Evolutionary conservation across 1,140 invertebrate genomes (phyloP), one percentile per base, ranked within the genome.

Genomic region (Drosophila sp.): DNA sequence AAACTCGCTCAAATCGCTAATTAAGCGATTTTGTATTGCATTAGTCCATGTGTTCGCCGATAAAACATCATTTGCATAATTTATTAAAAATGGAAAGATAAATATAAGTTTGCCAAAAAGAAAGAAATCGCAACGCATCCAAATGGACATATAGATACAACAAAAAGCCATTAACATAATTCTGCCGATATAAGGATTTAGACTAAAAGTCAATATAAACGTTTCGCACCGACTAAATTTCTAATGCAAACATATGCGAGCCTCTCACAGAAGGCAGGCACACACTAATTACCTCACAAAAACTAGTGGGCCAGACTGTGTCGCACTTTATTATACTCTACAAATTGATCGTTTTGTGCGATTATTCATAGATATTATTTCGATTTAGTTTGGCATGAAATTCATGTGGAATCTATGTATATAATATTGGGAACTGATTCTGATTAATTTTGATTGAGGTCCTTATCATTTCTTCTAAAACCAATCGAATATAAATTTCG

Each of bases 11-110:
- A 5, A 3, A 4, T 3, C n/a, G 40, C 25, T 10, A 50, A 50
- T 50, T 50, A 50, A 50, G 44, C 25, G 44, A 50, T 50, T 50
- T 23, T 50, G 27, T 27, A 50, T 50, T 50, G 44, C 44, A 50
- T 50, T 50, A 27, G 44, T 11, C 35, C 11, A 38, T 38, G 11
- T 50, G 7, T 27, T 50, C 3, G 44, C 17, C 44, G 17, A 47
- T 27, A 50, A 27, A 50, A 50, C 10, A 50, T 27, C 44, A 50
- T 50, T 50, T 50, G 44, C 44, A 50, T 50, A 50, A 50, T 50
- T 50, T 23, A 50, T 50, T 27, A 27, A 38, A 38, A 11, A 38
- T 11, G 11, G 8, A 38, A 38, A 38, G 6, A 47, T 7, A 47
- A 23, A 23, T 17, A 17, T 17, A 40, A 3, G 35, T 38, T 38